These are phyloP conservation scores for Hesperia comma DNA, from an alignment of 2,888 invertebrate genomes.

Conservation along the genomic window DNA sequence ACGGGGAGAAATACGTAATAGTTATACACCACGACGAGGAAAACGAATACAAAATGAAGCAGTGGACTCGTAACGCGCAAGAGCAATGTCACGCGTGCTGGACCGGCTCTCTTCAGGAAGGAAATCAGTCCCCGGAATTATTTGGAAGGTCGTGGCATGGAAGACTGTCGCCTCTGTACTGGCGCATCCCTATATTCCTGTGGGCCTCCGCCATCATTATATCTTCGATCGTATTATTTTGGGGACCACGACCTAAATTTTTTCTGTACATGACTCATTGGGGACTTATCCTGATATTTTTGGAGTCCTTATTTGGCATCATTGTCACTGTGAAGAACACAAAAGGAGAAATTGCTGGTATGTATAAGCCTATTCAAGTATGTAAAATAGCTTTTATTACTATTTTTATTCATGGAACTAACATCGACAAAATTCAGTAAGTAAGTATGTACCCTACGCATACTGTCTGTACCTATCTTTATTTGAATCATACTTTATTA, in stretches of 20 bases:
- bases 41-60: slow-evolving; percentile 40
- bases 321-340: slow-evolving; percentile 37
- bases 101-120: slow-evolving; percentile 58
- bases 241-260: slow-evolving; percentile 74
- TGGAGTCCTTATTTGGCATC: slow-evolving; percentile 70
- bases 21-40: slow-evolving; percentile 13
- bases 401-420: too few relatives aligned
- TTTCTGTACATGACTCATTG: slow-evolving; percentile 83
- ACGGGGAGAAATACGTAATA: slow-evolving; percentile 11
- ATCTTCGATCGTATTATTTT: slow-evolving; percentile 67
- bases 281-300: slow-evolving; percentile 73
- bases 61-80: slow-evolving; percentile 55
- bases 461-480: too few relatives aligned
- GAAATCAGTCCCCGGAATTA: slow-evolving; percentile 57
- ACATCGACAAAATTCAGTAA: too few relatives aligned
- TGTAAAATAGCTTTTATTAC: too few relatives aligned
- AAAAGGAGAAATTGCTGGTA: slow-evolving; percentile 45
- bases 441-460: too few relatives aligned
- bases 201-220: slow-evolving; percentile 62
- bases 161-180: slow-evolving; percentile 64
- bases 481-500: too few relatives aligned
- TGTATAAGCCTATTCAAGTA: slow-evolving; percentile 43
- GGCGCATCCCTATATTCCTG: slow-evolving; percentile 70
- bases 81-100: slow-evolving; percentile 54
- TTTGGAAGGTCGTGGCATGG: slow-evolving; percentile 63